Conservation (phyloP, 2,797 vertebrate genomes). For the Simalia tracyae region DNA sequence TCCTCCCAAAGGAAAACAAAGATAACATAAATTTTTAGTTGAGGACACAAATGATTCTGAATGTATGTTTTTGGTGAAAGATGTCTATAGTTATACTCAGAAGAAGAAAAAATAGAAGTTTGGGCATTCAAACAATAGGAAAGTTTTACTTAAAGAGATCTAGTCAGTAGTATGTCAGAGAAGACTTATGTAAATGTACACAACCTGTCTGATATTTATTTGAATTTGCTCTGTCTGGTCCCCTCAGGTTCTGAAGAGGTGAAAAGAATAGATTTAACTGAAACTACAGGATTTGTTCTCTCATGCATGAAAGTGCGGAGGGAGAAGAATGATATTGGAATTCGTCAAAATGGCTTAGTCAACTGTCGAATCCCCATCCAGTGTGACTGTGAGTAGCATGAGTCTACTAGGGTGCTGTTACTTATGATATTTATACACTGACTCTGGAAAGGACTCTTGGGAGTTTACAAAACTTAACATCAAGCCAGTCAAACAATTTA, state of each 20-base stretch:
- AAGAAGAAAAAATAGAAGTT: neutral
- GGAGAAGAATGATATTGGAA: neutral
- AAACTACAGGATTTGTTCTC: neutral
- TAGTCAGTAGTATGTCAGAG: neutral
- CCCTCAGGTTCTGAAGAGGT: neutral
- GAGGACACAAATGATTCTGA: conserved; percentile 10
- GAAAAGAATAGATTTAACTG: neutral
- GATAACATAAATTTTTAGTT: conserved; percentile 7
- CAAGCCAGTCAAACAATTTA: neutral
- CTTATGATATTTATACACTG: neutral
- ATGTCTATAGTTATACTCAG: neutral
- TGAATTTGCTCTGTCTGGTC: neutral
- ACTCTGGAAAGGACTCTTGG: neutral
- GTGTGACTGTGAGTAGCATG: neutral
- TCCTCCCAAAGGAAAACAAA: conserved; percentile 23
- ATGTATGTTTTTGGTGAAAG: conserved; percentile 32
- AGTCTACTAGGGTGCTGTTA: neutral
- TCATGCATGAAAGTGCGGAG: neutral
- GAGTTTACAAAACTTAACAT: neutral
- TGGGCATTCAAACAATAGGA: neutral
- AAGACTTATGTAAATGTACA: neutral
- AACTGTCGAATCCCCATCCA: no score
- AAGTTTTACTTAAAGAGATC: neutral
- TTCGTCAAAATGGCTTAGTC: neutral
- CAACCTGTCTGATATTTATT: neutral